Conservation (phyloP, 2,888 invertebrate genomes). For the Terebella lapidaria region DNA sequence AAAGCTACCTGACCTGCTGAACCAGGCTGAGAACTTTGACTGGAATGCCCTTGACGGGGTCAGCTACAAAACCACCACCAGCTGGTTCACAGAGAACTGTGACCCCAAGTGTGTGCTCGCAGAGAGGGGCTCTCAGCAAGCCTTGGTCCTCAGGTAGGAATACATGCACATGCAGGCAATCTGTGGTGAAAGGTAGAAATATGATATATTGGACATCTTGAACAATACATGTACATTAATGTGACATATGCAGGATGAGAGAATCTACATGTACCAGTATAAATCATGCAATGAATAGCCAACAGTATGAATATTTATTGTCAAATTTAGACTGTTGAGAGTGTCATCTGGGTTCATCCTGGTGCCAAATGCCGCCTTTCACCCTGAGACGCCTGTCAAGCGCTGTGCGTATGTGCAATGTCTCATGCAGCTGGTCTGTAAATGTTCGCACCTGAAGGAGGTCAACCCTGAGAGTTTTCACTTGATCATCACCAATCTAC, state of each 20-base stretch:
- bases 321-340: slow-evolving; percentile 59
- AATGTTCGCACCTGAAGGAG: slow-evolving; percentile 38
- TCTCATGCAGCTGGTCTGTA: slow-evolving; percentile 59
- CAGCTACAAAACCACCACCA: slow-evolving; percentile 63
- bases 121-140: slow-evolving; percentile 35
- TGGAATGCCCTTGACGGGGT: slow-evolving; percentile 37
- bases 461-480: slow-evolving; percentile 29
- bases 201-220: no score
- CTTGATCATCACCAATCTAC: slow-evolving; percentile 40
- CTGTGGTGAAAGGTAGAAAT: slow-evolving; percentile 15
- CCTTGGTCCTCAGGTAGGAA: slow-evolving; percentile 36
- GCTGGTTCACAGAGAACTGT: slow-evolving; percentile 71
- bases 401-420: slow-evolving; percentile 63
- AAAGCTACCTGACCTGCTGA: no score
- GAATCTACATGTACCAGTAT: no score
- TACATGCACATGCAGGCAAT: slow-evolving; percentile 38
- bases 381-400: slow-evolving; percentile 58
- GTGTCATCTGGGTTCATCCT: slow-evolving; percentile 61
- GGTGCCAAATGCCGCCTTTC: slow-evolving; percentile 46
- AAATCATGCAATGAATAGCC: no score
- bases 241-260: no score
- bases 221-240: no score
- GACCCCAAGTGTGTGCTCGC: slow-evolving; percentile 66
- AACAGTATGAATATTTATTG: neutral
- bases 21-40: slow-evolving; percentile 31